A percentile compares a stretch with the other conserved stretches of the same genome.
phyloP scores from a whole-genome alignment of 2,797 vertebrate species.

The Sebastes nivosus region DNA sequence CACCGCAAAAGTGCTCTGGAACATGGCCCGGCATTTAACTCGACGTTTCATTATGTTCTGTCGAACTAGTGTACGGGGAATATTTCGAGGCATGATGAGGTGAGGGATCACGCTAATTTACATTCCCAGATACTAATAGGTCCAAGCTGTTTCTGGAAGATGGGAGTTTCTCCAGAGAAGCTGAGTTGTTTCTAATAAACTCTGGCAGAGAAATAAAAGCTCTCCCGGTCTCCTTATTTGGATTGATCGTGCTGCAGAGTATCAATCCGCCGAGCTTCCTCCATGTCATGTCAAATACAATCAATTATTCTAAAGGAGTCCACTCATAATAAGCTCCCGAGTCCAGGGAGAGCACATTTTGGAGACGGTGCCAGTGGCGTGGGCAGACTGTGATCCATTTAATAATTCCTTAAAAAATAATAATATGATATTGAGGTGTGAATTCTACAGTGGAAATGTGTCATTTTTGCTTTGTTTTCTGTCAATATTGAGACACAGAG shows the following conservation, averaged over 20 bases:
- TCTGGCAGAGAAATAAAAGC: slow-evolving; percentile 70
- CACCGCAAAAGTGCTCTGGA: slow-evolving; percentile 43
- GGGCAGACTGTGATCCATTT: slow-evolving; percentile 20
- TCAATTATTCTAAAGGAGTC: slow-evolving; percentile 67
- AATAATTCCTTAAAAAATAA: slow-evolving; percentile 22
- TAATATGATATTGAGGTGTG: not conserved
- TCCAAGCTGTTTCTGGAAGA: slow-evolving; percentile 65
- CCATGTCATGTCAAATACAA: slow-evolving; percentile 72
- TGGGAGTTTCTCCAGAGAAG: slow-evolving; percentile 45
- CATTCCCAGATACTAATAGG: slow-evolving; percentile 62
- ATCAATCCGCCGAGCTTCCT: slow-evolving; percentile 57
- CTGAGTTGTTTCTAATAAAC: slow-evolving; percentile 69
- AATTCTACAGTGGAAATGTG: slow-evolving; percentile 5
- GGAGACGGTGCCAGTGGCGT: slow-evolving; percentile 12
- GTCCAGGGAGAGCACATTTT: slow-evolving; percentile 35
- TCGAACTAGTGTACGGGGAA: slow-evolving; percentile 49
- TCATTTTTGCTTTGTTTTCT: slow-evolving; percentile 3
- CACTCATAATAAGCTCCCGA: slow-evolving; percentile 52
- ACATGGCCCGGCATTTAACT: slow-evolving; percentile 46
- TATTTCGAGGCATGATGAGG: slow-evolving; percentile 63
- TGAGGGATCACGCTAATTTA: slow-evolving; percentile 69
- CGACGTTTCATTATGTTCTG: slow-evolving; percentile 52
- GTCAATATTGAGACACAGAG: not conserved
- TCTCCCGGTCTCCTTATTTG: slow-evolving; percentile 64
- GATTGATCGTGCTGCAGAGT: slow-evolving; percentile 64